Base-by-base conservation (phyloP, 2,113 vertebrate genomes). In the Corythoichthys haematopterus region DNA sequence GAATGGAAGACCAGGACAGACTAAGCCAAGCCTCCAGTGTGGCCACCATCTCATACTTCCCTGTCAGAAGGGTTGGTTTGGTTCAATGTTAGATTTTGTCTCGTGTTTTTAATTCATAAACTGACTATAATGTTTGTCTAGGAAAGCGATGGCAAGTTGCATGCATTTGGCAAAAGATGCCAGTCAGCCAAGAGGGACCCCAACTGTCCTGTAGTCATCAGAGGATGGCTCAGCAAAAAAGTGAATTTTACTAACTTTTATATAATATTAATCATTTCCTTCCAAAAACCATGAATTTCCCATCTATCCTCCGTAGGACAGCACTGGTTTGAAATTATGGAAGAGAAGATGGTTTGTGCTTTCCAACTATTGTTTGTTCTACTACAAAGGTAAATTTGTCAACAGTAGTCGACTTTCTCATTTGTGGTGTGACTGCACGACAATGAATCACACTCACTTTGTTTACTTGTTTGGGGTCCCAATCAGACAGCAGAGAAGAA, bases 141-240 rank as follows among this genome's bases (percentile, higher is more conserved):
- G 81, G 76, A 90, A 65, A 63, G 77, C 0, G 85, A 92, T 10
- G 90, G 87, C 71, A 94, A 91, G 72, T 87, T 95, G 43, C 94
- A 96, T 3, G 77, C 91, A 15, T 97, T 97, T 70, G 94, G 94
- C 38, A 97, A 97, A 87, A 91, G 94, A 69, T 88, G 84, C 58
- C 87, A 93, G 65, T 90, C 95, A 0, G 89, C 93, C 40, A 91
- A 92, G 71, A 92, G 95, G 79, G 94, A 96, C 55, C 94, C 94
- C 33, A 96, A 95, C 75, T 93, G 91, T 1, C 77, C 93, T 0
- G 95, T 96, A 37, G 88, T 94, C 72, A 95, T 97, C 70, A 90
- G 94, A 60, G 95, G 95, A 66, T 96, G 95, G 95, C 93, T 97
- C n/a, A 88, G 93, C 79, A 97, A 97, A 82, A 93, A 95, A 88